A percentile compares a stretch with the other conserved stretches of the same genome.
Evolutionary conservation across 2,113 vertebrate species (phyloP).

Genomic region (Actenoides hombroni): DNA sequence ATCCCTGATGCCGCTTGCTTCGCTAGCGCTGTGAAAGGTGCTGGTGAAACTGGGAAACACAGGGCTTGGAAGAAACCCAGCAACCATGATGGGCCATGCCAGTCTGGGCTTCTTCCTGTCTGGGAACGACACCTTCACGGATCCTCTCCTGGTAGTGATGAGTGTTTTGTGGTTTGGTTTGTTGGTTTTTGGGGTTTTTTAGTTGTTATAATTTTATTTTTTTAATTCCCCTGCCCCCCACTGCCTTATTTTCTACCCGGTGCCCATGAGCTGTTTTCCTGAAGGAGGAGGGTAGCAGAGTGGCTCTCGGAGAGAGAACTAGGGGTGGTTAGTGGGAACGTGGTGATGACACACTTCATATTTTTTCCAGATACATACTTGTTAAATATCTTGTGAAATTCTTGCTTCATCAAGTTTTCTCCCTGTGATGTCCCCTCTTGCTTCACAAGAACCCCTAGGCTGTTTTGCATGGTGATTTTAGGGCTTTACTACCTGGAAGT

Average conservation of each 20-base stretch:
- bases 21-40: neutral
- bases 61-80: accelerated
- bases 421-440: neutral
- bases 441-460: neutral
- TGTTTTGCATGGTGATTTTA: neutral
- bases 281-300: neutral
- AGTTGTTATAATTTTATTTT: neutral
- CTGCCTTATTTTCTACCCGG: neutral
- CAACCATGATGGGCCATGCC: neutral
- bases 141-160: neutral
- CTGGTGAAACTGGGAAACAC: neutral
- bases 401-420: neutral
- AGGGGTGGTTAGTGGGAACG: neutral
- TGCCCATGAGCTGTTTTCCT: neutral
- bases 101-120: neutral
- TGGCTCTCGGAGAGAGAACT: neutral
- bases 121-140: neutral
- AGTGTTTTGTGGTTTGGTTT: neutral
- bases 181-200: neutral
- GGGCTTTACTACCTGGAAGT: neutral
- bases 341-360: neutral
- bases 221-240: neutral
- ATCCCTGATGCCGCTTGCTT: neutral
- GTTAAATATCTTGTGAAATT: neutral
- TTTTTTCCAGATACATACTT: neutral